These are phyloP conservation scores for Platycercus adscitus DNA, from an alignment of 2,113 vertebrate species.

Conservation along the genomic window DNA sequence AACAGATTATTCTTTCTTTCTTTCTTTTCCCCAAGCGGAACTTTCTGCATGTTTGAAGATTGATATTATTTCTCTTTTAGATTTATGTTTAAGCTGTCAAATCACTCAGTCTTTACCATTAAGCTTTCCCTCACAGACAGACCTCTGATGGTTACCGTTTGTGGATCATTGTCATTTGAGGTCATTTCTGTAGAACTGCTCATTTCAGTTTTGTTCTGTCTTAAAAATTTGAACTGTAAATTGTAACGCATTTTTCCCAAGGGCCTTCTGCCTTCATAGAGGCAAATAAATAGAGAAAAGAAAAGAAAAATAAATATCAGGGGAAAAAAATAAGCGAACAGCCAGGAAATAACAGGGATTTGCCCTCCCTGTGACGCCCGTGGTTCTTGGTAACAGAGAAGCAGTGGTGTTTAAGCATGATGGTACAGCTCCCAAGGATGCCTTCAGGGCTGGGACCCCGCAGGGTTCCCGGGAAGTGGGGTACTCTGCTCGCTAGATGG, in stretches of 20 bases:
- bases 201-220: rapidly evolving
- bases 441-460: not conserved
- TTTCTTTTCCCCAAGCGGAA: not conserved
- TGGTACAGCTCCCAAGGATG: not conserved
- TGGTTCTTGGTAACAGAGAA: not conserved
- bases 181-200: not conserved
- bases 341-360: too few species aligned
- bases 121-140: not conserved
- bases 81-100: not conserved
- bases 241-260: not conserved
- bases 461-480: not conserved
- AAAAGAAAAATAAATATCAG: rapidly evolving
- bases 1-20: not conserved
- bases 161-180: not conserved
- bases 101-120: not conserved
- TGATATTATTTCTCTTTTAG: not conserved
- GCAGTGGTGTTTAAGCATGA: rapidly evolving
- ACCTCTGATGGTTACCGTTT: not conserved
- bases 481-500: conserved; percentile 57
- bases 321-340: not conserved
- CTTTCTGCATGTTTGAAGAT: not conserved
- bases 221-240: not conserved
- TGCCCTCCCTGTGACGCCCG: rapidly evolving
- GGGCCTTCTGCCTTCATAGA: not conserved
- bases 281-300: not conserved